phyloP scores from a whole-genome alignment of 2,888 invertebrate species.

The Limnephilus lunatus region DNA sequence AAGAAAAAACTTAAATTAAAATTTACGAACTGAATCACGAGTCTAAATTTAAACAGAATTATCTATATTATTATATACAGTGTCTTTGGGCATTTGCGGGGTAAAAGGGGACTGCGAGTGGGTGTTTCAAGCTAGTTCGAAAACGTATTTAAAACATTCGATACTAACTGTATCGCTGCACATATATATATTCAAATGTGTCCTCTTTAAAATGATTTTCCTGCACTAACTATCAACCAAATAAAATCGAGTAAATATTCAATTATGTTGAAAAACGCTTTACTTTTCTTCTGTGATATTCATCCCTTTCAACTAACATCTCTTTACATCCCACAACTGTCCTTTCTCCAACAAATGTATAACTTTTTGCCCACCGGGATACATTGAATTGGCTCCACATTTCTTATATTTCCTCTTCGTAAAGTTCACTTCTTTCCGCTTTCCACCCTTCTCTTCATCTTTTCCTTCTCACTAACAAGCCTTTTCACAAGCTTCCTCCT shows the following conservation, averaged over 20 bases:
- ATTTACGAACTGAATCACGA: too few species aligned
- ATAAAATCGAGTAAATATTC: neutral
- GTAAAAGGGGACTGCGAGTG: too few species aligned
- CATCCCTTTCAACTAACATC: neutral
- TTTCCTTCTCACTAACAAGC: conserved; percentile 4
- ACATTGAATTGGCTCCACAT: conserved; percentile 17
- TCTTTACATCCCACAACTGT: neutral
- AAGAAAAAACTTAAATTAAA: too few species aligned
- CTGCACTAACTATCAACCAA: neutral
- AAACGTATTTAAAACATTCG: too few species aligned
- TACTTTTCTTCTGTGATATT: neutral
- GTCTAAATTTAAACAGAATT: too few species aligned
- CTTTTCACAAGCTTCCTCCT: neutral
- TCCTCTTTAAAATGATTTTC: too few species aligned
- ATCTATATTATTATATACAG: too few species aligned
- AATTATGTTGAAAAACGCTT: neutral
- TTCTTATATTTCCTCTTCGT: conserved; percentile 35
- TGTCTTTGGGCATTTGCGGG: too few species aligned
- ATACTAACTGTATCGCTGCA: too few species aligned
- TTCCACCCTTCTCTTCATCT: neutral
- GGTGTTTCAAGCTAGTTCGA: too few species aligned
- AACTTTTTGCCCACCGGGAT: conserved; percentile 40
- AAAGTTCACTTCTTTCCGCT: neutral
- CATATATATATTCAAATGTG: too few species aligned
- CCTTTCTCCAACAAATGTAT: neutral